Conservation (phyloP, 2,113 vertebrate species). For the Leptosomus discolor region DNA sequence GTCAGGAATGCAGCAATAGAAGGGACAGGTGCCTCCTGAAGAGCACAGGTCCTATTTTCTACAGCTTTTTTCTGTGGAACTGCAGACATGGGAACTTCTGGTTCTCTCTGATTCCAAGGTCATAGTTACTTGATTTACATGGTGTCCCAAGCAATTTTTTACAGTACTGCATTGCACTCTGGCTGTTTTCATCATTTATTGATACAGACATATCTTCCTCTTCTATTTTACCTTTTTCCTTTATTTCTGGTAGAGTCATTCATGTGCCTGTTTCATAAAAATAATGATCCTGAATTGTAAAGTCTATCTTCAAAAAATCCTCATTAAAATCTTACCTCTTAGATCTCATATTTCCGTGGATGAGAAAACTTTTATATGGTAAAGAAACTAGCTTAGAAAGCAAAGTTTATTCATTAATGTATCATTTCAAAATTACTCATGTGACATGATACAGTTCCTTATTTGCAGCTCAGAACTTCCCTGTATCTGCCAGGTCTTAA, state of each 20-base stretch:
- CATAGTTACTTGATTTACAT: neutral
- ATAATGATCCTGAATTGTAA: neutral
- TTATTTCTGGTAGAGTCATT: neutral
- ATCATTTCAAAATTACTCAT: conserved; percentile 49
- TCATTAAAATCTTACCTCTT: neutral
- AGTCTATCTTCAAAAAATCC: neutral
- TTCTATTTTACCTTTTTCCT: neutral
- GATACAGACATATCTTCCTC: neutral
- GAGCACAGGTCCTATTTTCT: neutral
- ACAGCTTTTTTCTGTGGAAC: neutral
- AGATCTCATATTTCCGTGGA: neutral
- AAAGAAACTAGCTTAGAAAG: conserved; percentile 5
- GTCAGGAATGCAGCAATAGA: neutral
- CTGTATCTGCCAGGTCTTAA: neutral
- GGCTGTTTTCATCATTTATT: neutral
- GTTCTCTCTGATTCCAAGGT: neutral
- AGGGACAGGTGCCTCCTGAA: neutral
- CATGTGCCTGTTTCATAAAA: neutral
- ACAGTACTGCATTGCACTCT: neutral
- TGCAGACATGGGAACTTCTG: neutral
- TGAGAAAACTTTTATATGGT: neutral
- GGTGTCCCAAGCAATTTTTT: neutral
- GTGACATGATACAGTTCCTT: conserved; percentile 52
- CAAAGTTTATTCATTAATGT: neutral
- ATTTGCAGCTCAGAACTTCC: conserved; percentile 57